phyloP scores from a whole-genome alignment of 2,888 invertebrate species.

The Baccha elongata region DNA sequence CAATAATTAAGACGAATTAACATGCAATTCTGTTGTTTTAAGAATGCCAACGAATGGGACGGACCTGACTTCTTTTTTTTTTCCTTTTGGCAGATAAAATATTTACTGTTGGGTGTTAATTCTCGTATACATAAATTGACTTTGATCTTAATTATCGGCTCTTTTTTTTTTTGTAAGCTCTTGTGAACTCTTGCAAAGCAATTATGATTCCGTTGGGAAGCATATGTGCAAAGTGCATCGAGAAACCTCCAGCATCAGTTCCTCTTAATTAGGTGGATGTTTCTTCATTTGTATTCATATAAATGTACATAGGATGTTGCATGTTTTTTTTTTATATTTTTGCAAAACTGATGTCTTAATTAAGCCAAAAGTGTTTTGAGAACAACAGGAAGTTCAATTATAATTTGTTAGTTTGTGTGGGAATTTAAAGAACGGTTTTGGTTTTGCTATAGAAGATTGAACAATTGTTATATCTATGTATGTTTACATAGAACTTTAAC shows the following conservation, averaged over 20 bases:
- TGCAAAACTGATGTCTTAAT: conserved; percentile 57
- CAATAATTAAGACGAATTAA: conserved; percentile 32
- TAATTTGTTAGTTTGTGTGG: not conserved
- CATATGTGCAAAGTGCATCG: conserved; percentile 9
- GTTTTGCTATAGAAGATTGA: not conserved
- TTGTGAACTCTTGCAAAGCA: conserved; percentile 31
- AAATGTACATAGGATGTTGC: conserved; percentile 4
- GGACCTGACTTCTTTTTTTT: conserved; percentile 26
- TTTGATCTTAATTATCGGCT: conserved; percentile 66
- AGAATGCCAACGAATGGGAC: conserved; percentile 25
- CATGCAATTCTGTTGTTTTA: conserved; percentile 33
- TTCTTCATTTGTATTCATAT: not conserved
- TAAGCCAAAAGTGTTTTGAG: conserved; percentile 40
- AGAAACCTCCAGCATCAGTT: not conserved
- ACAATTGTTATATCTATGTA: too few relatives aligned
- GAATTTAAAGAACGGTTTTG: not conserved
- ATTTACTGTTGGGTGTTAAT: conserved; percentile 37
- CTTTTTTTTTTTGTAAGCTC: not conserved
- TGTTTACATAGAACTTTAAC: too few relatives aligned
- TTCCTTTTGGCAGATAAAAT: conserved; percentile 15
- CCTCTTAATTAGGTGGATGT: conserved; percentile 40
- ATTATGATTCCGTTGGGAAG: conserved; percentile 44
- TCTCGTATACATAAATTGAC: conserved; percentile 43
- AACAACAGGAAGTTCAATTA: conserved; percentile 49
- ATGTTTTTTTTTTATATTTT: not conserved